A percentile compares a stretch with the other conserved stretches of the same genome.
These are phyloP conservation scores for Orchesella cincta DNA, from an alignment of 1,140 invertebrate species.

Conservation along the genomic window DNA sequence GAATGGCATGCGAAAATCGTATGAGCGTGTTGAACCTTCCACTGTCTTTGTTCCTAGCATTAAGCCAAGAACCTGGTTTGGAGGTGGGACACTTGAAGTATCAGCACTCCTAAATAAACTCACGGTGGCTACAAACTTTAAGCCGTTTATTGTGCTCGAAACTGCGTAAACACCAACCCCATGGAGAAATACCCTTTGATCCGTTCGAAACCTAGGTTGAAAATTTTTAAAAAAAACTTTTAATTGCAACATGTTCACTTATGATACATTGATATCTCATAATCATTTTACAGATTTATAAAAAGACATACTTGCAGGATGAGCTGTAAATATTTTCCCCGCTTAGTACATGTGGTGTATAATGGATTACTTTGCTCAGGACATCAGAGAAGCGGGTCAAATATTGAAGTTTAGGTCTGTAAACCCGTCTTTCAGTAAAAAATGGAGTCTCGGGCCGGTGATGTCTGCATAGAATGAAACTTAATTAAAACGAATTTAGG, in stretches of 20 bases:
- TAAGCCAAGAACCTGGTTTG: background rate
- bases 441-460: conserved; percentile 47
- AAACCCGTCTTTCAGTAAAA: conserved; percentile 38
- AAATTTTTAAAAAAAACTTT: background rate
- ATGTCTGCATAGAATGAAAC: conserved; percentile 24
- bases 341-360: conserved; percentile 24
- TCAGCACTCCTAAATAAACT: conserved; percentile 34
- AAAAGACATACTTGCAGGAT: conserved; percentile 33
- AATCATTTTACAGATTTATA: no score
- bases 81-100: background rate
- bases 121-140: conserved; percentile 43
- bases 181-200: conserved; percentile 48
- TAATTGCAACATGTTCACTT: background rate
- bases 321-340: conserved; percentile 42
- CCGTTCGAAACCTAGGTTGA: conserved; percentile 40
- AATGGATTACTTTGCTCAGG: conserved; percentile 45
- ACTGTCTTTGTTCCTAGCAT: conserved; percentile 25
- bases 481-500: background rate
- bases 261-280: background rate
- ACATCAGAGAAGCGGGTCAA: conserved; percentile 47
- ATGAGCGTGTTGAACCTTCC: conserved; percentile 44
- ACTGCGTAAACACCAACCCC: conserved; percentile 49
- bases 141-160: conserved; percentile 36
- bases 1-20: conserved; percentile 49
- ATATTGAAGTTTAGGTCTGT: conserved; percentile 48